Conservation (phyloP, 2,888 invertebrate species). For the Folsomia candida region DNA sequence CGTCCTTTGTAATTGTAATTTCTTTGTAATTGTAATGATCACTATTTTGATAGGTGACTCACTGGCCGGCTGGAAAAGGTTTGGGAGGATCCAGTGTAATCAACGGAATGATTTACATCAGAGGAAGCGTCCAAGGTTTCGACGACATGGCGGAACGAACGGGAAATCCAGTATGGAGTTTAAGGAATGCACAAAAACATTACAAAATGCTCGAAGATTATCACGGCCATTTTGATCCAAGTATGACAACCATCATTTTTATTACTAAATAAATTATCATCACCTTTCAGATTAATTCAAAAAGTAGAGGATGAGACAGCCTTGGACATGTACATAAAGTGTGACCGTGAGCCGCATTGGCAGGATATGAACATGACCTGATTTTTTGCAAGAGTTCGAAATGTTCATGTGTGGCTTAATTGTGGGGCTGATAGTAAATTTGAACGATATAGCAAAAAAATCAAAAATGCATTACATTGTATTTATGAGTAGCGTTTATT, state of each 20-base stretch:
- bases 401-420: background rate
- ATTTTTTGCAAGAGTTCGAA: background rate
- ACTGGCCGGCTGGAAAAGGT: slow-evolving; percentile 38
- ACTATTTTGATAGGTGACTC: slow-evolving; percentile 31
- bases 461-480: background rate
- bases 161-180: slow-evolving; percentile 37
- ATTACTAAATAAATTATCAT: background rate
- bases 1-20: too few relatives aligned
- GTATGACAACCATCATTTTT: slow-evolving; percentile 20
- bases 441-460: too few relatives aligned
- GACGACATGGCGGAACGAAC: slow-evolving; percentile 34
- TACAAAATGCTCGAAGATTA: slow-evolving; percentile 43
- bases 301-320: too few relatives aligned
- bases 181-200: slow-evolving; percentile 40
- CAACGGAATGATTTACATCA: slow-evolving; percentile 46
- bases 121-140: slow-evolving; percentile 45
- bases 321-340: too few relatives aligned
- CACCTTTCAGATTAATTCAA: background rate
- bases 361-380: background rate
- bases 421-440: too few relatives aligned
- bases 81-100: slow-evolving; percentile 38
- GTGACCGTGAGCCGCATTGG: background rate
- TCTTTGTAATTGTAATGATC: too few relatives aligned
- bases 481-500: too few relatives aligned
- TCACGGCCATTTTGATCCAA: slow-evolving; percentile 39